Evolutionary conservation across 2,113 vertebrate genomes (phyloP), one percentile per base, ranked within the genome.

Genomic region (Tragelaphus imberbis): DNA sequence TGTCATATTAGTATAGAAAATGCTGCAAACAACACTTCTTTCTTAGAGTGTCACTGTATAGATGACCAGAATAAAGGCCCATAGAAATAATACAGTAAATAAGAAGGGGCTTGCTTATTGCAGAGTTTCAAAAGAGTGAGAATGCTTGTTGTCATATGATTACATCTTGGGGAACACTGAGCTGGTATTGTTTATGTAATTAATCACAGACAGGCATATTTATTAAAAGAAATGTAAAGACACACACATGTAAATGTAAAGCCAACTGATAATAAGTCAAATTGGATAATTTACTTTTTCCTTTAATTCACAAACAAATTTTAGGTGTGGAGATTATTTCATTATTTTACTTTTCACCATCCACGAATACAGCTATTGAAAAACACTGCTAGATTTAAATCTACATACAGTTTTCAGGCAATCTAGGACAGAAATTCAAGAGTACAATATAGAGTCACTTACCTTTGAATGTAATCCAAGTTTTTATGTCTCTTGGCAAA

Each of bases 401-500:
- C 25, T 55, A 55, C 4, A 15, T 36, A 75, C 9, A 96, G 9
- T 79, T 94, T 7, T 82, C 92, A 88, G 82, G 65, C 13, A 94
- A 59, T 53, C 17, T n/a, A 88, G 40, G 51, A 28, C 28, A 91
- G 36, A 94, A 84, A 85, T 91, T 90, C 33, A 94, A 79, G 13
- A 80, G 25, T 84, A 44, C 88, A 47, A 71, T 28, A 92, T 84
- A 14, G 61, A 40, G 53, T 51, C 47, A 95, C 44, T 86, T 65
- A 65, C 40, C 47, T 68, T 47, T 97, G 17, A 90, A 90, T 49
- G 13, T 44, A 92, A 80, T 94, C 49, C 28, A 88, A 10, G 59
- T 94, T 95, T 96, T 96, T 65, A 95, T 90, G 55, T 75, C 19
- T 30, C 44, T 94, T 92, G 89, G 58, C 7, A 90, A 92, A 84